phyloP scores from a whole-genome alignment of 2,113 vertebrate genomes.

The Pontoporia blainvillei region DNA sequence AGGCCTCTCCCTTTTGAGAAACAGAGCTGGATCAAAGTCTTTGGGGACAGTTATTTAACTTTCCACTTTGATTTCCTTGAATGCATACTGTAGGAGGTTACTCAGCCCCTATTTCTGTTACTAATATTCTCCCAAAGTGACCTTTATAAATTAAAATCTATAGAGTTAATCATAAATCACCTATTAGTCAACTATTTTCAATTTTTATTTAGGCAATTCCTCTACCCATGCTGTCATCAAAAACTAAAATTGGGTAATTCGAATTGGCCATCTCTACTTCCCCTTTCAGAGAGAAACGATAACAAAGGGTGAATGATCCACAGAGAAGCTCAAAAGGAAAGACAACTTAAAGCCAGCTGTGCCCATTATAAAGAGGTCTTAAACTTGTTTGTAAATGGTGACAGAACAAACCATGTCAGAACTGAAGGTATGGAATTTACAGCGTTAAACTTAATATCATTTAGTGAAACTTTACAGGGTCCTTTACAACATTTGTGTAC shows the following conservation, averaged over 20 bases:
- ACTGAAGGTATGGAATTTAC: not conserved
- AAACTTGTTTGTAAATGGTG: not conserved
- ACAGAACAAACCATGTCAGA: not conserved
- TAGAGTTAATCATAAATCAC: not conserved
- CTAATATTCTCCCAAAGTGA: conserved; percentile 9
- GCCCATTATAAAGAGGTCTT: not conserved
- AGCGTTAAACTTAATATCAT: not conserved
- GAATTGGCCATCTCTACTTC: not conserved
- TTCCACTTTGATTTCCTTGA: not conserved
- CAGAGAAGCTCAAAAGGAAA: not conserved
- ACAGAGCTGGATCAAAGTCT: not conserved
- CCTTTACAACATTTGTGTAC: not conserved
- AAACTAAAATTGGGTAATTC: not conserved
- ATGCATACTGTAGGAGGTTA: not conserved
- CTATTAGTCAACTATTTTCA: not conserved
- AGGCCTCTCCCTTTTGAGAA: not conserved
- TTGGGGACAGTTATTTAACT: not conserved
- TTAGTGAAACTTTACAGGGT: not conserved
- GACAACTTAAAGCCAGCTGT: not conserved
- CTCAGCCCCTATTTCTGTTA: not conserved
- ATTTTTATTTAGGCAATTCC: not conserved
- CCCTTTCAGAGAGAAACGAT: not conserved
- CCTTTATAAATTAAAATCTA: conserved; percentile 17
- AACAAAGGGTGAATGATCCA: not conserved
- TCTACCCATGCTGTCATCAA: not conserved